phyloP scores from a whole-genome alignment of 2,888 invertebrate genomes.

The Drosophila neotestacea region DNA sequence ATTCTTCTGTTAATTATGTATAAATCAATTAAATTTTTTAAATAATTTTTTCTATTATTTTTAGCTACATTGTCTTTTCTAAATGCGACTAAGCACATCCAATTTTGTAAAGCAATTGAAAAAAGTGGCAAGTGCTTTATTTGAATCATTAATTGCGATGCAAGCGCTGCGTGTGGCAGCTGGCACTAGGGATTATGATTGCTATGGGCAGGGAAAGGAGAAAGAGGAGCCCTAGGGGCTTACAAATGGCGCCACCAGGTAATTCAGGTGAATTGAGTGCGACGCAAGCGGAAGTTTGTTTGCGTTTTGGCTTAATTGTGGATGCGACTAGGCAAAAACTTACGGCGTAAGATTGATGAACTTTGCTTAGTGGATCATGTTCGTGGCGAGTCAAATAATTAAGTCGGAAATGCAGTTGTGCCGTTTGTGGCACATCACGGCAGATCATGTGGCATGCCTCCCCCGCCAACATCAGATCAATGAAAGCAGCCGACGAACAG shows the following conservation, averaged over 20 bases:
- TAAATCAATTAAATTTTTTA: no score
- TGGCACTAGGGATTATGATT: constrained; percentile 5
- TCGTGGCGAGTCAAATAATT: constrained; percentile 65
- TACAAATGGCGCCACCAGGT: constrained; percentile 13
- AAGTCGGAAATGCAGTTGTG: constrained; percentile 60
- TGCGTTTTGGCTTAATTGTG: constrained; percentile 21
- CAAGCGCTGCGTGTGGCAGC: constrained; percentile 17
- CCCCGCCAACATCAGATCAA: constrained; percentile 30
- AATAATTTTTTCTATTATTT: no score
- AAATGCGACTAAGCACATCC: no score
- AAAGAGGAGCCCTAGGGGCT: neutral
- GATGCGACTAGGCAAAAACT: constrained; percentile 39
- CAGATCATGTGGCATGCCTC: constrained; percentile 25
- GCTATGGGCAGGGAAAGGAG: neutral
- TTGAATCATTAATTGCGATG: neutral
- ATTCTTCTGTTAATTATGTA: no score
- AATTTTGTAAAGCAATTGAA: neutral
- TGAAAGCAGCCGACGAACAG: constrained; percentile 42
- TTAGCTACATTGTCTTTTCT: no score
- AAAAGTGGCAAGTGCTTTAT: neutral
- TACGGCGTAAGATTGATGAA: constrained; percentile 50
- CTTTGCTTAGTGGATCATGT: constrained; percentile 16
- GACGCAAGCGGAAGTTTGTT: constrained; percentile 28
- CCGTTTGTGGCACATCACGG: constrained; percentile 48
- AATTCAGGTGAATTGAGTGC: constrained; percentile 32